phyloP scores from a whole-genome alignment of 2,888 invertebrate species.

The Polydrusus pterygomalis region DNA sequence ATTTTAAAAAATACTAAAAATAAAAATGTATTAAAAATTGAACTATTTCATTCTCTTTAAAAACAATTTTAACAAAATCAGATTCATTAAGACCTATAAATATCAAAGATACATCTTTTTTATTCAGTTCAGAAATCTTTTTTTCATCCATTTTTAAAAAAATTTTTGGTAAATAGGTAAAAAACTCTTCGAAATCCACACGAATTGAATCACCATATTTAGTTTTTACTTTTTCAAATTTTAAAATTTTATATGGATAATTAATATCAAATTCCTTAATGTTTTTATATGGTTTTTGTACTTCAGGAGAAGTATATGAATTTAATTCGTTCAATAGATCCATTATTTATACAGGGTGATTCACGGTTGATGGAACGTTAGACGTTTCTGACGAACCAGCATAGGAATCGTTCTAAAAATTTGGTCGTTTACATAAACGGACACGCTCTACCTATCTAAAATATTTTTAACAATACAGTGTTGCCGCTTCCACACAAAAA shows the following conservation, averaged over 20 bases:
- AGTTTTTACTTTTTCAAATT: background rate
- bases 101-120: background rate
- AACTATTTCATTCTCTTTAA: background rate
- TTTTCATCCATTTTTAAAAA: background rate
- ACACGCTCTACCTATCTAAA: too few species aligned
- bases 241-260: background rate
- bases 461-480: too few species aligned
- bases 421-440: too few species aligned
- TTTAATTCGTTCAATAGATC: background rate
- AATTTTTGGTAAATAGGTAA: background rate
- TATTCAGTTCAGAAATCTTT: background rate
- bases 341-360: background rate
- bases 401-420: too few species aligned
- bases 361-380: too few species aligned
- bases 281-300: too few species aligned
- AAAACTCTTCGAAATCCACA: background rate
- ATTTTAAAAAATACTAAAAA: background rate
- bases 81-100: background rate
- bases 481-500: too few species aligned
- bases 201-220: background rate
- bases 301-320: background rate
- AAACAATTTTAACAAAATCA: background rate
- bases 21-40: background rate
- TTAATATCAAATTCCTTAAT: background rate
- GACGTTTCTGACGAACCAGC: too few species aligned